Evolutionary conservation across 1,140 invertebrate genomes (phyloP).

Genomic region (Saccostrea cuccullata): DNA sequence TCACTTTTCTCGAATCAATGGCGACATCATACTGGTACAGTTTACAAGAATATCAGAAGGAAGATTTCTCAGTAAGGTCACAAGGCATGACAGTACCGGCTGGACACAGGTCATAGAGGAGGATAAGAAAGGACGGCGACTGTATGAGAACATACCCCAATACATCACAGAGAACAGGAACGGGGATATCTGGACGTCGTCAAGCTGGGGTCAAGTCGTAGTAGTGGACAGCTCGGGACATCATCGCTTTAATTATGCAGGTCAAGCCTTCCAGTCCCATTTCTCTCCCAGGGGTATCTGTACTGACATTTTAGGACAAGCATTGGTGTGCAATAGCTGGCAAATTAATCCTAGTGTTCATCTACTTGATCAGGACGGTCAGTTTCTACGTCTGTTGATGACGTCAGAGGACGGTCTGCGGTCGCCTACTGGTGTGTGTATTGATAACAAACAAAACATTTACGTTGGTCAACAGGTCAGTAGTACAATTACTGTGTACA

Average conservation of each 20-base stretch:
- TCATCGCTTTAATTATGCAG: not conserved
- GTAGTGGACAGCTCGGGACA: not conserved
- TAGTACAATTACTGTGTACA: not conserved
- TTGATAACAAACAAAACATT: not conserved
- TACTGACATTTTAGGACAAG: not conserved
- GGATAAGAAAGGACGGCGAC: too few species aligned
- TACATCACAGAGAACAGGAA: not conserved
- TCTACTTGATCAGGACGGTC: not conserved
- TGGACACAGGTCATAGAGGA: too few species aligned
- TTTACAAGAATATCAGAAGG: too few species aligned
- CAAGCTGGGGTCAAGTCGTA: not conserved
- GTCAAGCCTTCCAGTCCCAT: not conserved
- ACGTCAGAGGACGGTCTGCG: not conserved
- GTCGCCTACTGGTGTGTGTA: not conserved
- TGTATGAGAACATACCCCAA: too few species aligned
- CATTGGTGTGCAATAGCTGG: not conserved
- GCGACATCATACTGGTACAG: too few species aligned
- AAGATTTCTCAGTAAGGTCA: too few species aligned
- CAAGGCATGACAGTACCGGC: too few species aligned
- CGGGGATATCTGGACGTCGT: not conserved
- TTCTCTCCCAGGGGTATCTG: not conserved
- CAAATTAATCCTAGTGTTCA: not conserved
- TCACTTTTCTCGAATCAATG: too few species aligned
- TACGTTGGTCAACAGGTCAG: not conserved
- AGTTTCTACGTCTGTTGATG: not conserved